These are phyloP conservation scores for Pocota personata DNA, from an alignment of 2,888 invertebrate genomes.

Conservation along the genomic window DNA sequence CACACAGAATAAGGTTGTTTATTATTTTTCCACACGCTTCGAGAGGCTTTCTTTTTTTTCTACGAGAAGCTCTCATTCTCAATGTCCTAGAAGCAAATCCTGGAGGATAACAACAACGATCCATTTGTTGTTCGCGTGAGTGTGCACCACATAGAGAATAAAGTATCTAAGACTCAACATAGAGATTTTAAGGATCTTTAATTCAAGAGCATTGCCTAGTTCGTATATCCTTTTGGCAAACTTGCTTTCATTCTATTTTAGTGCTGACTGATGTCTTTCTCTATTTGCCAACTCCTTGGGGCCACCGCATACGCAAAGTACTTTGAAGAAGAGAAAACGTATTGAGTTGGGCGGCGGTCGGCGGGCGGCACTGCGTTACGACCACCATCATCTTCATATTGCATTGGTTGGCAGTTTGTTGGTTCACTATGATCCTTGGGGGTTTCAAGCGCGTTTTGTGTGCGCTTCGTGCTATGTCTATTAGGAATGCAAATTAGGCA, in stretches of 20 bases:
- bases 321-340: conserved; percentile 25
- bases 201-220: conserved; percentile 55
- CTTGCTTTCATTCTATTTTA: conserved; percentile 28
- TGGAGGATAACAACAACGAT: conserved; percentile 39
- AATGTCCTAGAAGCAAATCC: conserved; percentile 19
- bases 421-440: conserved; percentile 51
- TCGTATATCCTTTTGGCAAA: conserved; percentile 44
- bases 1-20: conserved; percentile 41
- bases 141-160: not conserved
- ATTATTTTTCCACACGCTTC: conserved; percentile 46
- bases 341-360: conserved; percentile 9
- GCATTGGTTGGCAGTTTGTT: conserved; percentile 53
- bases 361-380: not conserved
- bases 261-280: conserved; percentile 39
- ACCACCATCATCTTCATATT: conserved; percentile 2
- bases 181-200: conserved; percentile 35
- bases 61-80: not conserved
- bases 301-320: conserved; percentile 25
- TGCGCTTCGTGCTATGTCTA: conserved; percentile 31
- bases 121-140: conserved; percentile 19
- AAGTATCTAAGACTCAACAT: not conserved
- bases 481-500: conserved; percentile 70
- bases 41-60: not conserved
- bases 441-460: conserved; percentile 40
- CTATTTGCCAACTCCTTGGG: conserved; percentile 47